A percentile compares a stretch with the other conserved stretches of the same genome.
Evolutionary conservation across 2,888 invertebrate genomes (phyloP).

Genomic region (Neoaliturus tenellus): DNA sequence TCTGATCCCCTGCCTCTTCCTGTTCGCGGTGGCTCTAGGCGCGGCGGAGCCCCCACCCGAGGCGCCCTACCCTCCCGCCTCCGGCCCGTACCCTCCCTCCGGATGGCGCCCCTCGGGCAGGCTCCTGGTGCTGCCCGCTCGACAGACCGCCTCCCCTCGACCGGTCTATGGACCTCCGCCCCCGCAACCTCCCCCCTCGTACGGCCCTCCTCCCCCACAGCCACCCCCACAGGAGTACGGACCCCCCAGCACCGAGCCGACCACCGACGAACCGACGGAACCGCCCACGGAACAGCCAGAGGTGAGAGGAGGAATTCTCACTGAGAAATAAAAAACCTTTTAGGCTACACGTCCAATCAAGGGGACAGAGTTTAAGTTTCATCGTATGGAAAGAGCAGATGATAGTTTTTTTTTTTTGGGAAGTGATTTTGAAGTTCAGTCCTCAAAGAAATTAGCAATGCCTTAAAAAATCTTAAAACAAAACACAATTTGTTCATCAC

Average conservation of each 20-base stretch:
- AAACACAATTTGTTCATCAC: too few relatives aligned
- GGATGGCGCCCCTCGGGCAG: conserved; percentile 72
- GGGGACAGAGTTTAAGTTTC: too few relatives aligned
- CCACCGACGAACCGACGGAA: conserved; percentile 28
- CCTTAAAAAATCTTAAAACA: too few relatives aligned
- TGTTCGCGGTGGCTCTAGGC: neutral
- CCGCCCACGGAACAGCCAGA: conserved; percentile 48
- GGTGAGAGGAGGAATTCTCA: too few relatives aligned
- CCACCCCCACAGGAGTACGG: conserved; percentile 50
- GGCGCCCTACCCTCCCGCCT: conserved; percentile 20
- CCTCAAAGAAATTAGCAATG: too few relatives aligned
- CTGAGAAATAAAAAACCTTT: too few relatives aligned
- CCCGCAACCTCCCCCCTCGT: neutral
- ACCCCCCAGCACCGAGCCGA: conserved; percentile 43
- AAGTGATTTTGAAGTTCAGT: too few relatives aligned
- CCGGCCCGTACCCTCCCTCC: conserved; percentile 71
- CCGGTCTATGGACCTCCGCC: neutral
- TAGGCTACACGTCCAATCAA: too few relatives aligned
- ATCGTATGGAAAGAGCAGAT: too few relatives aligned
- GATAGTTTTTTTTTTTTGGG: too few relatives aligned
- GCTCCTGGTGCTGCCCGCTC: conserved; percentile 70
- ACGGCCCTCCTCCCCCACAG: neutral
- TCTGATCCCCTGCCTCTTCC: neutral
- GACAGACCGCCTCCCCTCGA: conserved; percentile 48
- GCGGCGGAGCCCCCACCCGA: conserved; percentile 11